Evolutionary conservation across 2,797 vertebrate species (phyloP).

Genomic region (Danio tinwini): DNA sequence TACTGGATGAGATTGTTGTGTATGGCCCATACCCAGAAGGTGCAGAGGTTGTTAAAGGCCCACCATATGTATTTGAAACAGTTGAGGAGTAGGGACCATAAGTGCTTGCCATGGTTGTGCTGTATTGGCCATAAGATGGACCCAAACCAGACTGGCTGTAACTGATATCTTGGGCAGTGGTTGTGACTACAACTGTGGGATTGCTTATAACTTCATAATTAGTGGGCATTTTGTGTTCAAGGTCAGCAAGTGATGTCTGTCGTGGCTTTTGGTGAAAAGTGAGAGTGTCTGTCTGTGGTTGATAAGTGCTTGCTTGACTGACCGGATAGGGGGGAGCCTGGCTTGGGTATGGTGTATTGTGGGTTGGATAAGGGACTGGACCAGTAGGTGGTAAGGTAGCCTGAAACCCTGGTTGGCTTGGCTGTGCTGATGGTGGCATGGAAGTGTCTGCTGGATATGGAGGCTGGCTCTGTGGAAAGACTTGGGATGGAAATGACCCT

Average conservation of each 20-base stretch:
- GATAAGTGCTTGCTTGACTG: conserved; percentile 84
- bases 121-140: conserved; percentile 78
- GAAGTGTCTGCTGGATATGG: conserved; percentile 87
- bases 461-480: conserved; percentile 80
- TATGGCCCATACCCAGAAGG: conserved; percentile 77
- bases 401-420: conserved; percentile 84
- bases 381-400: conserved; percentile 75
- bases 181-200: conserved; percentile 84
- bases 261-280: conserved; percentile 88
- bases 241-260: conserved; percentile 91
- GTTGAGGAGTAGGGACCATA: conserved; percentile 78
- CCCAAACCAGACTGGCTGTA: conserved; percentile 79
- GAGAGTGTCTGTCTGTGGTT: conserved; percentile 82
- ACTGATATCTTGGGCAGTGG: conserved; percentile 81
- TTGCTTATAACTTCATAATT: conserved; percentile 94
- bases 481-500: conserved; percentile 81
- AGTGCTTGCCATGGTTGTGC: conserved; percentile 73
- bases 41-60: conserved; percentile 72
- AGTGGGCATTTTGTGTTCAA: conserved; percentile 95
- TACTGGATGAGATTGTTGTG: conserved; percentile 78
- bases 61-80: conserved; percentile 74
- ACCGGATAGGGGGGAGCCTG: conserved; percentile 79
- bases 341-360: conserved; percentile 84
- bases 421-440: conserved; percentile 75
- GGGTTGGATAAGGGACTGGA: conserved; percentile 87